Percentiles rank a stretch among this genome's conserved stretches.
Conservation (phyloP, 2,888 invertebrate genomes). For the Eupithecia abbreviata region DNA sequence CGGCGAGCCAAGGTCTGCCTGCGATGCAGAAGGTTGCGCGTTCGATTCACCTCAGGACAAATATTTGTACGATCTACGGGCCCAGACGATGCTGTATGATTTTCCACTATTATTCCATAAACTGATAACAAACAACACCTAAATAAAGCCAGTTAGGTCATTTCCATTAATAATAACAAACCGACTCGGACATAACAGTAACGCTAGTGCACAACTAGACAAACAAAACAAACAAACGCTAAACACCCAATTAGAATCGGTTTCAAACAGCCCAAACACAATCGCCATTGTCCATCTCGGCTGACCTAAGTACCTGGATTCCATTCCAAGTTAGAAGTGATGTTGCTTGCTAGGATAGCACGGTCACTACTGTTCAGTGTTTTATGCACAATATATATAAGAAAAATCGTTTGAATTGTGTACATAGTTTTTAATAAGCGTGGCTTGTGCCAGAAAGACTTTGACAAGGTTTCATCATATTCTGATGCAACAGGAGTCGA, state of each 20-base stretch:
- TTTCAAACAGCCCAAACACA: constrained; percentile 44
- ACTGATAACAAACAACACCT: not conserved
- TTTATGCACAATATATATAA: no score
- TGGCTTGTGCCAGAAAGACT: no score
- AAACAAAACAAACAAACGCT: constrained; percentile 35
- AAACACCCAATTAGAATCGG: constrained; percentile 46
- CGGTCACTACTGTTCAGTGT: not conserved
- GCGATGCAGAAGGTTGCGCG: no score
- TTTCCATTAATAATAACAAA: not conserved
- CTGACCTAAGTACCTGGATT: constrained; percentile 47
- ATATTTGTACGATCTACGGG: not conserved
- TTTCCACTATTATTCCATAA: not conserved
- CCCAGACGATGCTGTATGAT: not conserved
- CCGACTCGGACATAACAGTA: not conserved
- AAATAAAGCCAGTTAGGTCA: not conserved
- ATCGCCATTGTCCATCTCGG: constrained; percentile 43
- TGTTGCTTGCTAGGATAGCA: constrained; percentile 14
- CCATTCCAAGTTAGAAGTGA: constrained; percentile 43
- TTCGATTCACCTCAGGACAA: no score
- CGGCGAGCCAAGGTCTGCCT: no score
- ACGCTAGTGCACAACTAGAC: constrained; percentile 13
- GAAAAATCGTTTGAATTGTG: not conserved
- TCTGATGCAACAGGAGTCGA: no score
- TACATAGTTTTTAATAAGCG: no score
- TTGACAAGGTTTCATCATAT: no score